Evolutionary conservation across 1,140 invertebrate species (phyloP).

Genomic region (Nasonia longicornis): DNA sequence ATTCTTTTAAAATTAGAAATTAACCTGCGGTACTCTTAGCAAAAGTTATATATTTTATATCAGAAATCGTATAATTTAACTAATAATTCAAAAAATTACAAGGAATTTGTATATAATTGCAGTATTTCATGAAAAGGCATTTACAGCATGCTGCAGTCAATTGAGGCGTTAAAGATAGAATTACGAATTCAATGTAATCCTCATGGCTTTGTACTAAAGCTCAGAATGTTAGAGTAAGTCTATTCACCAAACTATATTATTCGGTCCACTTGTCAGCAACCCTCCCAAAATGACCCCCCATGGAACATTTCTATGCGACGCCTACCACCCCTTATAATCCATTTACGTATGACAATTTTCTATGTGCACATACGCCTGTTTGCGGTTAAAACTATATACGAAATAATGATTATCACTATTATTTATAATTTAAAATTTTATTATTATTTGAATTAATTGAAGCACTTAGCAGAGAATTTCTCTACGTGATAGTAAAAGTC

Average conservation of each 20-base stretch:
- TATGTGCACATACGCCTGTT: neutral
- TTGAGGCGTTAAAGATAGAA: constrained; percentile 45
- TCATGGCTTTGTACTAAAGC: constrained; percentile 28
- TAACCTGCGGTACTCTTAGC: too few species aligned
- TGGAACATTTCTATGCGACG: constrained; percentile 26
- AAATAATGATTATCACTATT: too few species aligned
- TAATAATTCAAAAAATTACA: neutral
- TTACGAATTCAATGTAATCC: constrained; percentile 44
- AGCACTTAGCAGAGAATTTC: too few species aligned
- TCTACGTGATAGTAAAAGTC: too few species aligned
- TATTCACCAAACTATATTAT: constrained; percentile 41
- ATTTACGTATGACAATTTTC: constrained; percentile 36
- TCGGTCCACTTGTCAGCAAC: constrained; percentile 45
- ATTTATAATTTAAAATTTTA: too few species aligned
- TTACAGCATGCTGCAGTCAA: constrained; percentile 38
- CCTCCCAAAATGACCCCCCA: constrained; percentile 41
- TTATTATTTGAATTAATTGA: too few species aligned
- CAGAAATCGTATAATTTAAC: neutral
- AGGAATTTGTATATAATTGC: neutral
- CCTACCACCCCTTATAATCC: constrained; percentile 45
- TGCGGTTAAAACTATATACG: neutral
- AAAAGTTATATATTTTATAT: too few species aligned
- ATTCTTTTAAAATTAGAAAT: too few species aligned
- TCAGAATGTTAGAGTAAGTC: constrained; percentile 37
- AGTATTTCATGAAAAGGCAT: constrained; percentile 20